Evolutionary conservation across 2,113 vertebrate genomes (phyloP).

Genomic region (Scomber scombrus): DNA sequence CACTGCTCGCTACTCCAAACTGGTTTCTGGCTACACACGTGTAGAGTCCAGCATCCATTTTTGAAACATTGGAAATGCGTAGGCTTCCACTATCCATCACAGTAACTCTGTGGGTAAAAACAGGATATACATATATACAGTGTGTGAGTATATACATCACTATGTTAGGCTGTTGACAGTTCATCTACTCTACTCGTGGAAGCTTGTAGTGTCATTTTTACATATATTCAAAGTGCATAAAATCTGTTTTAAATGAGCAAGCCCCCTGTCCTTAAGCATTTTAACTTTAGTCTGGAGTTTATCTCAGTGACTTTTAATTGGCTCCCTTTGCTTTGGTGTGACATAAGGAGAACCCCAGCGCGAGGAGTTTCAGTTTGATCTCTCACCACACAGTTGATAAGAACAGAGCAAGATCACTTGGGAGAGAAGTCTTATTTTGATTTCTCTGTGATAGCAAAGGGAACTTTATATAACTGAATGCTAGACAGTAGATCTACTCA

Average conservation of each 20-base stretch:
- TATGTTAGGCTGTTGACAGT: neutral
- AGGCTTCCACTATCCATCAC: conserved; percentile 93
- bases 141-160: neutral
- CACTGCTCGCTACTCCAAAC: conserved; percentile 94
- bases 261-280: conserved; percentile 50
- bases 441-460: neutral
- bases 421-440: conserved; percentile 6
- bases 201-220: conserved; percentile 13
- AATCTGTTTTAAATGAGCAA: conserved; percentile 35
- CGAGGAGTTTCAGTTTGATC: conserved; percentile 52
- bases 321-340: conserved; percentile 36
- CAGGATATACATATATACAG: neutral
- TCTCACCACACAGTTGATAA: conserved; percentile 32
- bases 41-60: conserved; percentile 91
- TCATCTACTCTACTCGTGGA: neutral
- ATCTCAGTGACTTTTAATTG: conserved; percentile 53
- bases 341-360: conserved; percentile 29
- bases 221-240: conserved; percentile 30
- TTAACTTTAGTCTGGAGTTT: conserved; percentile 46
- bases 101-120: conserved; percentile 84
- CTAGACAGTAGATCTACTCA: neutral
- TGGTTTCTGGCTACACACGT: conserved; percentile 94
- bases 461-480: neutral
- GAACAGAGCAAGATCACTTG: conserved; percentile 5
- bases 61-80: conserved; percentile 92